Percentiles rank a stretch among this genome's conserved stretches.
Conservation (phyloP, 2,113 vertebrate species). For the Pyxicephalus adspersus region DNA sequence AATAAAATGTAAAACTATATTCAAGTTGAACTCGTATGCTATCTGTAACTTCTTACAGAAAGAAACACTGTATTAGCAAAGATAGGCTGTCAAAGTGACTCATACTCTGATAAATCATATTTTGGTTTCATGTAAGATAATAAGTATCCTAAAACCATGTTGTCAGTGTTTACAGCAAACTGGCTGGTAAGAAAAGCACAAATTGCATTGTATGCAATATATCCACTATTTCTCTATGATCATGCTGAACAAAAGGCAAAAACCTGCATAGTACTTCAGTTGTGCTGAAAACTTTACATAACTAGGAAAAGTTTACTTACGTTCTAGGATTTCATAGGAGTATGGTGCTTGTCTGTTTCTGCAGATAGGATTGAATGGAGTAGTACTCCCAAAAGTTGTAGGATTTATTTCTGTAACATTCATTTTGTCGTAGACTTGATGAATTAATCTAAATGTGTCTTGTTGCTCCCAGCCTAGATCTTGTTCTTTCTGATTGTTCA, state of each 20-base stretch:
- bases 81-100: not conserved
- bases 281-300: not conserved
- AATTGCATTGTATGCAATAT: not conserved
- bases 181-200: too few relatives aligned
- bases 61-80: not conserved
- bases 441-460: not conserved
- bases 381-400: not conserved
- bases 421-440: not conserved
- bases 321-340: slow-evolving; percentile 21
- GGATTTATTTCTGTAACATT: not conserved
- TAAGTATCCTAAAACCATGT: not conserved
- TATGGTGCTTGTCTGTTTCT: slow-evolving; percentile 40
- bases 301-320: slow-evolving; percentile 28
- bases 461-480: not conserved
- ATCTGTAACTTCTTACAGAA: too few relatives aligned
- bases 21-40: too few relatives aligned
- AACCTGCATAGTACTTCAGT: not conserved
- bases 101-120: not conserved
- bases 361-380: slow-evolving; percentile 38
- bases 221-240: not conserved
- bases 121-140: not conserved
- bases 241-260: too few relatives aligned
- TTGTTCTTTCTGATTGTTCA: not conserved
- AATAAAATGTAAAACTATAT: too few relatives aligned
- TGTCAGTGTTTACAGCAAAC: not conserved